Conservation (phyloP, 2,888 invertebrate genomes). For the Harpalus rubripes region DNA sequence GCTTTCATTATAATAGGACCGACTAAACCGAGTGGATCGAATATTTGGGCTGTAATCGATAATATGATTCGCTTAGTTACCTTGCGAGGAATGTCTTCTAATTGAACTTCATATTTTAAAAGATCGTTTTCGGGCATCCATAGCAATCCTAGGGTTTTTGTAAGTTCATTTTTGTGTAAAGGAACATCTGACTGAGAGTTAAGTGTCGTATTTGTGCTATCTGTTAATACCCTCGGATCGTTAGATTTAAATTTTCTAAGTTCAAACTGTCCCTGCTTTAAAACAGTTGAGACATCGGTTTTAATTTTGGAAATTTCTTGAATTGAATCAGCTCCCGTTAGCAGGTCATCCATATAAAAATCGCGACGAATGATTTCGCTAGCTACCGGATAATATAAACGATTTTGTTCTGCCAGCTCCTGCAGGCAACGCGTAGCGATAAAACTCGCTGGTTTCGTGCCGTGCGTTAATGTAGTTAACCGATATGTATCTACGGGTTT, state of each 20-base stretch:
- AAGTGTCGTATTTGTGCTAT: neutral
- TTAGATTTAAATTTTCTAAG: conserved; percentile 28
- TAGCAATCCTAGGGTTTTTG: conserved; percentile 17
- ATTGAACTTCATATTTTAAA: conserved; percentile 18
- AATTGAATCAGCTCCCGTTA: conserved; percentile 23
- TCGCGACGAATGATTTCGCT: conserved; percentile 35
- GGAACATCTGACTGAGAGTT: neutral
- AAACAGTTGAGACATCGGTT: neutral
- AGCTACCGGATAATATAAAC: neutral
- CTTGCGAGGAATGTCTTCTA: neutral
- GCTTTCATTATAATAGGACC: conserved; percentile 28
- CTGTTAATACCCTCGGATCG: neutral
- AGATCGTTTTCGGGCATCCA: neutral
- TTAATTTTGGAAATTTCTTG: conserved; percentile 5
- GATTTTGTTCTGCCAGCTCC: conserved; percentile 64
- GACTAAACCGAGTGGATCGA: neutral
- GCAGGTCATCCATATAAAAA: no score
- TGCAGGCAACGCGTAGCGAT: conserved; percentile 67
- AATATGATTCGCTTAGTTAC: conserved; percentile 32
- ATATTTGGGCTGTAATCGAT: neutral
- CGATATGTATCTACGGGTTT: conserved; percentile 67
- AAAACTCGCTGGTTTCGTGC: conserved; percentile 69
- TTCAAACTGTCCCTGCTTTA: conserved; percentile 19
- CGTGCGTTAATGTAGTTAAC: conserved; percentile 69
- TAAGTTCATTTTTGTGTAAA: conserved; percentile 7